Evolutionary conservation across 2,113 vertebrate genomes (phyloP), one percentile per base, ranked within the genome.

Genomic region (Theristicus caerulescens): DNA sequence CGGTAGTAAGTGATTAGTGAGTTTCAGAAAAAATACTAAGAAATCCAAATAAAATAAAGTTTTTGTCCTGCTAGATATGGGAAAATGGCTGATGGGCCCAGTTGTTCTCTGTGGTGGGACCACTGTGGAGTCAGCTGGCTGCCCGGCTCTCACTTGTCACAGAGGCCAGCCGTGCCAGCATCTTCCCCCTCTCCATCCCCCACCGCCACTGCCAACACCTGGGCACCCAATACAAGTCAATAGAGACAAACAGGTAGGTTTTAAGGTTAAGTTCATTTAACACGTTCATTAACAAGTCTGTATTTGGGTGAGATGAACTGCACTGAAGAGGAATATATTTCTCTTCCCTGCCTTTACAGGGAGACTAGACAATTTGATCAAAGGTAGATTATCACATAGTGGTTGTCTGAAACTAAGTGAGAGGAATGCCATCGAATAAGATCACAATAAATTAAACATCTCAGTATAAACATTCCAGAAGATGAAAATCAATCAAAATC

Each of bases 141-240:
- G 13, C 6, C 21, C 32, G 10, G 34, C 7, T 72, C 6, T 73
- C 9, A 1, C 29, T 26, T 47, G 19, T 13, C 13, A n/a, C 64
- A 89, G 67, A 72, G 16, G 21, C 17, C 15, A 17, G 4, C 9
- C 11, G 21, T 32, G 8, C 6, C 79, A 21, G 12, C 14, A 69
- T 6, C 10, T 5, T 59, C 15, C 32, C 9, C 0, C 0, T 16
- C 9, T 9, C 20, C 7, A 1, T 2, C 12, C 10, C 3, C 3
- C 1, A 42, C 1, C 10, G 2, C 8, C 25, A 13, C 10, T 61
- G 9, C 10, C 40, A 69, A 13, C n/a, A 49, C 4, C 10, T 8
- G 13, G 29, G 58, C 21, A 73, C 3, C 1, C 12, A 57, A 17
- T 36, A 32, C 5, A 52, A 51, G 5, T 42, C 32, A 79, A 15